phyloP scores from a whole-genome alignment of 2,113 vertebrate species.

The Lipophrys pholis region DNA sequence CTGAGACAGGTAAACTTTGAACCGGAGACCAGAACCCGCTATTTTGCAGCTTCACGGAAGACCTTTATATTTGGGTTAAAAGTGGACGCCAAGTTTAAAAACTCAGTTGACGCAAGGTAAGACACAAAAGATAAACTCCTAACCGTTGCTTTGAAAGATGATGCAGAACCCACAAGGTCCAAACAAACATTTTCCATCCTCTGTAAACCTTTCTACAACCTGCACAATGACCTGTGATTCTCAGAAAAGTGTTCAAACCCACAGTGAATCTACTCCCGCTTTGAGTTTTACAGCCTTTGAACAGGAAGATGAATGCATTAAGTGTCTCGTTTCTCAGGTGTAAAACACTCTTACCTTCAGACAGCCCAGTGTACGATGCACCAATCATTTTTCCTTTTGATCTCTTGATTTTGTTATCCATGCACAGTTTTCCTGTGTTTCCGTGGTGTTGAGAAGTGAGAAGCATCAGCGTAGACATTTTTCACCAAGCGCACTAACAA shows the following conservation, averaged over 20 bases:
- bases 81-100: neutral
- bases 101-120: neutral
- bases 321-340: conserved; percentile 18
- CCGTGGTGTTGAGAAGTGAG: conserved; percentile 10
- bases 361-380: conserved; percentile 6
- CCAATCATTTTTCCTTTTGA: conserved; percentile 15
- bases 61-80: neutral
- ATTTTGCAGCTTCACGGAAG: neutral
- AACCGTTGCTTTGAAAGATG: neutral
- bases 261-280: neutral
- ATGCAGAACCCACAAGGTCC: neutral
- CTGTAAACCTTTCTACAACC: neutral
- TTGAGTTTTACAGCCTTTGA: conserved; percentile 6
- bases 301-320: conserved; percentile 3
- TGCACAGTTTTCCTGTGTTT: conserved; percentile 5
- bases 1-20: conserved; percentile 82
- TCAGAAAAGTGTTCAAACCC: conserved; percentile 5
- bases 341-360: neutral
- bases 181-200: neutral
- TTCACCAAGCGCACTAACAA: conserved; percentile 24
- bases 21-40: neutral
- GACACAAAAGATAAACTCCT: neutral
- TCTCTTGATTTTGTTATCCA: neutral
- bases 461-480: conserved; percentile 31
- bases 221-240: conserved; percentile 7